These are phyloP conservation scores for Uropsilus gracilis DNA, from an alignment of 2,113 vertebrate species.

Conservation along the genomic window DNA sequence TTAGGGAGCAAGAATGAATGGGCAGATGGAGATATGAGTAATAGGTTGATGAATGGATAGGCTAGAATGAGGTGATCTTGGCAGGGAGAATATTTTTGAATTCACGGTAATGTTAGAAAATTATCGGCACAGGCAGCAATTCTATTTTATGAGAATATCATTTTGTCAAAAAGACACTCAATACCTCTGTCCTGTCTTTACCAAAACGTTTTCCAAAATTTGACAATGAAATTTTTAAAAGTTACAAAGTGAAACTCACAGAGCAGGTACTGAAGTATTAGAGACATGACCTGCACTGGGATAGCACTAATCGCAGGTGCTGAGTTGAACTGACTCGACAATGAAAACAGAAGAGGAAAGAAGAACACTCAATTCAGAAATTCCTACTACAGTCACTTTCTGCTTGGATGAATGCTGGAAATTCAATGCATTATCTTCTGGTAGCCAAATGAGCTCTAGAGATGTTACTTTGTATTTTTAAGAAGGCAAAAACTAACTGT, in stretches of 20 bases:
- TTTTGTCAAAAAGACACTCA: not conserved
- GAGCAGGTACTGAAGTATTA: not conserved
- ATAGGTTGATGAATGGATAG: not conserved
- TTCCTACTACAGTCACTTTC: not conserved
- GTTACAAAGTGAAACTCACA: not conserved
- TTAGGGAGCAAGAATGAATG: not conserved
- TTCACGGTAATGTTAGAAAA: not conserved
- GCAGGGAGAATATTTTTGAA: slow-evolving; percentile 3
- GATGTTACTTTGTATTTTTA: not conserved
- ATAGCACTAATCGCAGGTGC: not conserved
- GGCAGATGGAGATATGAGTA: not conserved
- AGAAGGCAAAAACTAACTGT: not conserved
- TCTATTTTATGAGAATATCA: not conserved
- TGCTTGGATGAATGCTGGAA: not conserved
- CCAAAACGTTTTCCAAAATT: not conserved
- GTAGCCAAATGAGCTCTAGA: not conserved
- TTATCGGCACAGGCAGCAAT: not conserved
- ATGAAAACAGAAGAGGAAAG: not conserved
- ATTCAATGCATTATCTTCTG: not conserved
- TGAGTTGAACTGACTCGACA: not conserved
- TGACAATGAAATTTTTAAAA: slow-evolving; percentile 3
- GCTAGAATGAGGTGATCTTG: not conserved
- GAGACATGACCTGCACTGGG: not conserved
- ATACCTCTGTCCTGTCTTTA: not conserved
- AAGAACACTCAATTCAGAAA: not conserved